Conservation (phyloP, 2,888 invertebrate species). For the Pyrrhia umbra region DNA sequence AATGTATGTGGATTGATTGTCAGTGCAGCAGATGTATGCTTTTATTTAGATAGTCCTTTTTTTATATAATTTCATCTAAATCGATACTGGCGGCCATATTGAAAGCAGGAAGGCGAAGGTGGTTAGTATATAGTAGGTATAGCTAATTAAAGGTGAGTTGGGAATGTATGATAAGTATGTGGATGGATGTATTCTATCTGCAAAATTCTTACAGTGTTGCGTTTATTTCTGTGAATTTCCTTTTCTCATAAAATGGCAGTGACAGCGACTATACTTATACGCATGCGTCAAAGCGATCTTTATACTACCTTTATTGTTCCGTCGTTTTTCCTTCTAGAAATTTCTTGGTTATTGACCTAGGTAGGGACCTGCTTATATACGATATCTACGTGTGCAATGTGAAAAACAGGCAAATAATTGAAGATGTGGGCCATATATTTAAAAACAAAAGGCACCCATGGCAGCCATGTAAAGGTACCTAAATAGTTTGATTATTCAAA, state of each 20-base stretch:
- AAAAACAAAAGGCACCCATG: neutral
- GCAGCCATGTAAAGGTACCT: neutral
- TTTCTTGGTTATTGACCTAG: neutral
- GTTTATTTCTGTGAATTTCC: neutral
- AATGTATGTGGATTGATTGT: neutral
- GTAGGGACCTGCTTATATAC: neutral
- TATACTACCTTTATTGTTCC: neutral
- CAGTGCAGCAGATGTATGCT: neutral
- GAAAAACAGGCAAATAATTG: neutral
- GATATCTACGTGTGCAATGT: neutral
- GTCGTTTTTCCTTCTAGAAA: neutral
- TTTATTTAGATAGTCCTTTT: neutral
- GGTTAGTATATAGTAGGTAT: neutral
- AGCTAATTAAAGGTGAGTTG: neutral
- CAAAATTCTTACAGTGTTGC: neutral
- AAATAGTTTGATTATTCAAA: constrained; percentile 4
- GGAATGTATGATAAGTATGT: too few relatives aligned
- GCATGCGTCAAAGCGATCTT: neutral
- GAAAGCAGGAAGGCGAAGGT: neutral
- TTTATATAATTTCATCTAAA: neutral
- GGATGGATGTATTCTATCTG: too few relatives aligned
- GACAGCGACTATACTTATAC: neutral
- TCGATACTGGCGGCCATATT: neutral
- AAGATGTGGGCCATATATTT: neutral
- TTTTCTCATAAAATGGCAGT: neutral